These are phyloP conservation scores for Ondatra zibethicus DNA, from an alignment of 2,113 vertebrate genomes.

Conservation along the genomic window DNA sequence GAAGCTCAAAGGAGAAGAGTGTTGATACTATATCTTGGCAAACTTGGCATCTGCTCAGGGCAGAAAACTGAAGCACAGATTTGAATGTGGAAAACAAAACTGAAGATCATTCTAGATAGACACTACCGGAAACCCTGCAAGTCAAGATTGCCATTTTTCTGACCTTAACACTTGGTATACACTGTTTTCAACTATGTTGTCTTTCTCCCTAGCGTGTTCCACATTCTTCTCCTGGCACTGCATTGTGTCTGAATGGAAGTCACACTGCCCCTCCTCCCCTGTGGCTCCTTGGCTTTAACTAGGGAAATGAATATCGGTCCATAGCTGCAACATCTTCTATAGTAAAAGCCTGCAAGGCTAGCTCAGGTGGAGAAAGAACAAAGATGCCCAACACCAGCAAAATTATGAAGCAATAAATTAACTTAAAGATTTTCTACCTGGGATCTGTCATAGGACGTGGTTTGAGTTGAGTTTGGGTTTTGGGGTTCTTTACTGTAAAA, in stretches of 20 bases:
- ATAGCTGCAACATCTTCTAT: neutral
- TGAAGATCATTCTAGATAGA: neutral
- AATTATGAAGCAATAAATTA: neutral
- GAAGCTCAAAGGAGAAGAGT: neutral
- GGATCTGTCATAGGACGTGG: neutral
- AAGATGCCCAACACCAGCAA: neutral
- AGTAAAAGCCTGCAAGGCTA: neutral
- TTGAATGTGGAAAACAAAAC: neutral
- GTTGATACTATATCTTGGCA: neutral
- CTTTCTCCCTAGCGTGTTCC: neutral
- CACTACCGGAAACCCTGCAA: neutral
- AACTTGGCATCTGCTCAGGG: neutral
- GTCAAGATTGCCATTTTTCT: neutral
- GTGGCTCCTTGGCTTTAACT: neutral
- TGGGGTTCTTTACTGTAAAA: constrained; percentile 16
- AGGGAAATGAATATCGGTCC: neutral
- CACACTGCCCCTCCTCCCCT: neutral
- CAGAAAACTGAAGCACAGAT: neutral
- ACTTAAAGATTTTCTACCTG: neutral
- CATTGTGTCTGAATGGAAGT: neutral
- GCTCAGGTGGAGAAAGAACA: neutral
- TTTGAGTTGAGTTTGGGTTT: neutral
- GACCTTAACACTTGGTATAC: neutral
- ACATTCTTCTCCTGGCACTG: neutral
- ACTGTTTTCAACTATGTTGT: neutral